Evolutionary conservation across 2,888 invertebrate genomes (phyloP).

Genomic region (Zele albiditarsus): DNA sequence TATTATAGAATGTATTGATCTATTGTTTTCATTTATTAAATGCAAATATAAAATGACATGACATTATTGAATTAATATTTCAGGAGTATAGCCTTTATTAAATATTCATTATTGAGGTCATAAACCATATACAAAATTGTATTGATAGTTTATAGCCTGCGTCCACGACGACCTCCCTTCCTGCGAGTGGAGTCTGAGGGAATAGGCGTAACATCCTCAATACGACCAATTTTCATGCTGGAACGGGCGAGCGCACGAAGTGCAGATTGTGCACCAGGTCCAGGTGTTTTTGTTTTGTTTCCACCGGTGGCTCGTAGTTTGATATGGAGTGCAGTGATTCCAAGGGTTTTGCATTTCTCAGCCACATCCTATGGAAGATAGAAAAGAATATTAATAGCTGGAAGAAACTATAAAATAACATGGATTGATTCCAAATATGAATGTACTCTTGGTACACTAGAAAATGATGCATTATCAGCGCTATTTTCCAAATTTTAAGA

Average conservation of each 20-base stretch:
- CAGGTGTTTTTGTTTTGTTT: slow-evolving; percentile 98
- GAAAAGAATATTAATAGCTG: slow-evolving; percentile 2
- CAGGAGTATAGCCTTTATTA: slow-evolving; percentile 20
- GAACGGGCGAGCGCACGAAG: slow-evolving; percentile 98
- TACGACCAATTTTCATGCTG: slow-evolving; percentile 99
- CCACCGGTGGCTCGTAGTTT: slow-evolving; percentile 99
- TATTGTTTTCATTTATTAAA: slow-evolving; percentile 24
- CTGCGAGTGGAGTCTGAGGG: slow-evolving; percentile 99
- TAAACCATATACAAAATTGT: slow-evolving; percentile 49
- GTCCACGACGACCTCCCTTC: slow-evolving; percentile 99
- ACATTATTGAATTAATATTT: slow-evolving; percentile 3
- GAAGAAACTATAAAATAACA: neutral
- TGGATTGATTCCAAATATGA: neutral
- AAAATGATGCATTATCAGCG: slow-evolving; percentile 32
- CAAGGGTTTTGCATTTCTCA: slow-evolving; percentile 97
- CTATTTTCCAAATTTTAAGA: slow-evolving; percentile 49
- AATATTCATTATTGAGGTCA: slow-evolving; percentile 43
- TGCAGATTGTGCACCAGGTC: slow-evolving; percentile 98
- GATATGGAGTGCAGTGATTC: slow-evolving; percentile 98
- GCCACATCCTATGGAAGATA: slow-evolving; percentile 88
- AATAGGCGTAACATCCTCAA: slow-evolving; percentile 99
- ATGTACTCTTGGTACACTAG: slow-evolving; percentile 46
- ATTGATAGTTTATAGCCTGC: slow-evolving; percentile 89
- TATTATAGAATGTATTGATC: neutral
- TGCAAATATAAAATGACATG: neutral